A percentile compares a stretch with the other conserved stretches of the same genome.
Evolutionary conservation across 2,113 vertebrate genomes (phyloP).

Genomic region (Suricata suricatta): DNA sequence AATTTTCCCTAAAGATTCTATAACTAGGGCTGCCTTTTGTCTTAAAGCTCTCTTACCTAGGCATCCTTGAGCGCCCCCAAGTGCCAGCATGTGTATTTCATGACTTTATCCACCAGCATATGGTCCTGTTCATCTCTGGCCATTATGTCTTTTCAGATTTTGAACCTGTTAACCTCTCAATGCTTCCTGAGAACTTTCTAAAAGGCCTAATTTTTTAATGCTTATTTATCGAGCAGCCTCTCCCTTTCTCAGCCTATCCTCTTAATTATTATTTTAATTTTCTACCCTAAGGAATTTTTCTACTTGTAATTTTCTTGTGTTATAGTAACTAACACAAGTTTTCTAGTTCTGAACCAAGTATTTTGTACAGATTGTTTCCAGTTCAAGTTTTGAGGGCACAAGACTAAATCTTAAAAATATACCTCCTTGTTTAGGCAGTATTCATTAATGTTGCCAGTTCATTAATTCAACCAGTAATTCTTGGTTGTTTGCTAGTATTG

Average conservation of each 20-base stretch:
- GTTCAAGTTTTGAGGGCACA: neutral
- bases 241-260: neutral
- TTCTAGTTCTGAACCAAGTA: constrained; percentile 13
- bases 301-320: neutral
- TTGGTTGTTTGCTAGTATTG: constrained; percentile 3
- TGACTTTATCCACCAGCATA: neutral
- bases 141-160: constrained; percentile 9
- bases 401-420: neutral
- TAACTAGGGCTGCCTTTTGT: neutral
- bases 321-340: neutral
- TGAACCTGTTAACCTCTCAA: neutral
- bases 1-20: neutral
- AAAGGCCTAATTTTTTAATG: constrained; percentile 1
- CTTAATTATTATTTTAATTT: constrained; percentile 47
- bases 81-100: constrained; percentile 43
- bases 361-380: constrained; percentile 13
- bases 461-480: constrained; percentile 26
- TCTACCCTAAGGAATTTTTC: constrained; percentile 5
- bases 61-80: constrained; percentile 18
- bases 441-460: constrained; percentile 9
- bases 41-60: neutral
- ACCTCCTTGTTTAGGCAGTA: neutral
- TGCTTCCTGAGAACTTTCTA: neutral
- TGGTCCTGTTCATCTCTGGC: neutral
- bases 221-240: neutral